Percentiles rank a stretch among this genome's conserved stretches.
These are phyloP conservation scores for Ericerus pela DNA, from an alignment of 1,140 invertebrate species.

Conservation along the genomic window DNA sequence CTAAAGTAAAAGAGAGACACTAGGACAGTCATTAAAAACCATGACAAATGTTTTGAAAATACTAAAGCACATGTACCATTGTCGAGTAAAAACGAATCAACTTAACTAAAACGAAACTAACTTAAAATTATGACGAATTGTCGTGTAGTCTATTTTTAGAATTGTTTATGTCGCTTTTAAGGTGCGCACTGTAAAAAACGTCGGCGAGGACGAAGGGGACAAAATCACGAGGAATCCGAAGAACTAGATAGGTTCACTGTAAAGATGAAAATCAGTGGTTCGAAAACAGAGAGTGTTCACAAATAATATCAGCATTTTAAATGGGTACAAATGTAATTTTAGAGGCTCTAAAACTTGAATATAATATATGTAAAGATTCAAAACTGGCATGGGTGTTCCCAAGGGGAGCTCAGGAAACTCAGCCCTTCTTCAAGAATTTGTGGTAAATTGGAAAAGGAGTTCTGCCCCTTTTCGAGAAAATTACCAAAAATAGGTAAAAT, in stretches of 20 bases:
- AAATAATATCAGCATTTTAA: no score
- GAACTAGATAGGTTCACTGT: slow-evolving; percentile 2
- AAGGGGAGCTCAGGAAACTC: no score
- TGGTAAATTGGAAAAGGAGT: no score
- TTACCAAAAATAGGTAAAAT: no score
- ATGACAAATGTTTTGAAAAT: no score
- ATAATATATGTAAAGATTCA: no score
- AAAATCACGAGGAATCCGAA: slow-evolving; percentile 8
- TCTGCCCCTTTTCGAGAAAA: no score
- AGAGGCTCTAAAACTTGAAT: no score
- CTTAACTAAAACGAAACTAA: not conserved
- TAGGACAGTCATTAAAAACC: not conserved
- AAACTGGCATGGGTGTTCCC: no score
- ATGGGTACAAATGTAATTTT: no score
- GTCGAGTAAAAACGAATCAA: not conserved
- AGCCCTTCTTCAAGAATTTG: no score
- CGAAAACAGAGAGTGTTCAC: no score
- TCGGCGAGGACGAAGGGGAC: not conserved
- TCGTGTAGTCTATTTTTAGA: not conserved
- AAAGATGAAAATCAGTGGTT: slow-evolving; percentile 4
- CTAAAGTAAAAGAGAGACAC: not conserved
- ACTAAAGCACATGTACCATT: slow-evolving; percentile 7
- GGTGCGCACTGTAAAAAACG: not conserved
- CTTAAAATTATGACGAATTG: not conserved
- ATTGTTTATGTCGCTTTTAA: slow-evolving; percentile 2